Evolutionary conservation across 1,140 invertebrate genomes (phyloP), one percentile per base, ranked within the genome.

Genomic region (Drosophila athabasca): DNA sequence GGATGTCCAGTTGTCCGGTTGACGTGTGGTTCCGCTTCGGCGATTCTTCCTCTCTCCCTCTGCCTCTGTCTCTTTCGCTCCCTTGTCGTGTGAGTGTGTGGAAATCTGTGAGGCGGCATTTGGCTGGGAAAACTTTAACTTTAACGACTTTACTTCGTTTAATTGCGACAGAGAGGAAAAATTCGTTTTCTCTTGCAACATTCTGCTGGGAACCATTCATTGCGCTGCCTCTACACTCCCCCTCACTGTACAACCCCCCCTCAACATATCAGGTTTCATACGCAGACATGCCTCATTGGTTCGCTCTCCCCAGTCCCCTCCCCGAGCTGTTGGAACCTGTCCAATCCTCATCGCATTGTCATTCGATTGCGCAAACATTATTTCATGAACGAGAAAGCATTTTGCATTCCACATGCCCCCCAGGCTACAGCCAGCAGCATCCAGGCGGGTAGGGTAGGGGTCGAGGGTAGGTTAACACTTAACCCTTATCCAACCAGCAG

Each of bases 81-180:
- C 35, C 3, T 13, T 4, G 35, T 1, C 35, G 35, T 39, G 35
- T 39, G 35, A 39, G 35, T 13, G 71, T 71, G 76, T 80, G 82
- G 64, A 88, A 87, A 87, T 88, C 82, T 87, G 74, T 87, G 82
- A 85, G 74, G 81, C 81, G 82, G 82, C 81, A 81, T 81, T 85
- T 87, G 74, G 68, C 77, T 87, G 80, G 60, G 76, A 83, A 72
- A 81, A 82, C 55, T 77, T 82, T 68, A 82, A 77, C 54, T 77
- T 82, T 77, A 70, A 69, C 70, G 70, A 62, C 76, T 83, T 79
- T 46, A 58, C 75, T 73, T 48, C 57, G 31, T 82, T 85, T 88
- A 87, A 87, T 87, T 82, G 82, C 79, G 66, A 82, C 83, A 75
- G 64, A 64, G 68, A 64, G 76, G 76, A 71, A 85, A 80, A 77